Evolutionary conservation across 2,888 invertebrate genomes (phyloP), one percentile per base, ranked within the genome.

Genomic region (Encarsia formosa): DNA sequence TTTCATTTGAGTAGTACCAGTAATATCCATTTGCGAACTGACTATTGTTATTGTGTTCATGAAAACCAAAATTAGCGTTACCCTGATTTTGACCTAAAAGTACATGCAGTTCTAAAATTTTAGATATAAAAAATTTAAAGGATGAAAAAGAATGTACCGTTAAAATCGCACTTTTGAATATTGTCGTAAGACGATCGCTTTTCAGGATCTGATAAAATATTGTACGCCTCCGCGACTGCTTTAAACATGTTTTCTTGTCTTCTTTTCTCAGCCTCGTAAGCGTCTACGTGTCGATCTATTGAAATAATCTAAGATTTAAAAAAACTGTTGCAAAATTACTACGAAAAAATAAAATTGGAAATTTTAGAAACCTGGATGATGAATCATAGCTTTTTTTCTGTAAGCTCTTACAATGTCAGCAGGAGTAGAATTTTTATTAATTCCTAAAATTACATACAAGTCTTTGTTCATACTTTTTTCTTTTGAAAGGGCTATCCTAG

Each of bases 341-440:
- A 9, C 15, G 9, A 9, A 35, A 18, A 9, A 44, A 49, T 37
- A 22, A n/a, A n/a, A n/a, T n/a, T n/a, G n/a, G n/a, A n/a, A n/a
- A 22, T 26, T 35, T 61, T 64, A n/a, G n/a, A 60, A 69, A 82
- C 83, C 84, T 53, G 96, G 96, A 80, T 96, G 96, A 75, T 89
- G 93, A 9, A 91, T 84, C 52, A 96, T 78, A 0, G 96, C 96
- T 63, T 88, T 81, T 76, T 92, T 92, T 66, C 85, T 84, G 75
- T 97, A 97, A 2, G 95, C 95, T 74, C 93, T 95, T 71, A 94
- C 95, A 52, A 97, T 93, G 65, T 95, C 95, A 67, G 93, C 93
- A 20, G 89, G 90, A 0, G 86, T 83, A 0, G 95, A 94, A 62
- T 77, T 82, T 67, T 88, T 88, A 2, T 84, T 81, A 13, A 97